Evolutionary conservation across 1,140 invertebrate genomes (phyloP).

Genomic region (Campoletis sonorensis): DNA sequence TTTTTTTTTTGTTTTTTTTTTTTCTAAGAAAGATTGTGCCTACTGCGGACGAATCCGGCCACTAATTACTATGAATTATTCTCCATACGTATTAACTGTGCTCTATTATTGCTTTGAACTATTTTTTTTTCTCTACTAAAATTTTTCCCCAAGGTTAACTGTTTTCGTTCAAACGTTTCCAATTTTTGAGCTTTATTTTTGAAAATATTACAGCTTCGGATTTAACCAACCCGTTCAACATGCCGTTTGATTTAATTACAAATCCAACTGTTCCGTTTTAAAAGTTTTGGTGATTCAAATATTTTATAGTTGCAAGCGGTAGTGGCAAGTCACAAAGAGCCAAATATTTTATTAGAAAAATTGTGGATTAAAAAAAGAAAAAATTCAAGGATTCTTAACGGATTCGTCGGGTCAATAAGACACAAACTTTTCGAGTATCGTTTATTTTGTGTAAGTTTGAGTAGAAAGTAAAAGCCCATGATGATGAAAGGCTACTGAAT

Average conservation of each 20-base stretch:
- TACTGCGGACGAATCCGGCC: conserved; percentile 64
- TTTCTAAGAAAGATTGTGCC: conserved; percentile 33
- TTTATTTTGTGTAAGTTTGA: conserved; percentile 21
- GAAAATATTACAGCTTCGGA: too few relatives aligned
- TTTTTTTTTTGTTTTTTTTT: background rate
- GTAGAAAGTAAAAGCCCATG: conserved; percentile 66
- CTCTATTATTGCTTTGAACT: too few relatives aligned
- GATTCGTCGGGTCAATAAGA: conserved; percentile 13
- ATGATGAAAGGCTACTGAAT: conserved; percentile 73
- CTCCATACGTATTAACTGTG: too few relatives aligned
- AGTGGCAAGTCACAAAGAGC: too few relatives aligned
- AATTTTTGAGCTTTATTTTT: too few relatives aligned
- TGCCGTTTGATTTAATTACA: too few relatives aligned
- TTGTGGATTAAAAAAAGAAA: background rate
- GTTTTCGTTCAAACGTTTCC: too few relatives aligned
- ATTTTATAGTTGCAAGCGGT: too few relatives aligned
- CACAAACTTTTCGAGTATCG: conserved; percentile 50
- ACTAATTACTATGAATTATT: background rate
- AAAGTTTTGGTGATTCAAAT: too few relatives aligned
- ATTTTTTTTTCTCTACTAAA: background rate
- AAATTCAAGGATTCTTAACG: background rate
- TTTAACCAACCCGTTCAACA: too few relatives aligned
- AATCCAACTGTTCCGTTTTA: too few relatives aligned
- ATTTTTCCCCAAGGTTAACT: too few relatives aligned
- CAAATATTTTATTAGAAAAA: background rate